Percentiles rank a stretch among this genome's conserved stretches.
Conservation (phyloP, 2,797 vertebrate genomes). For the Ptychadena robeensis region DNA sequence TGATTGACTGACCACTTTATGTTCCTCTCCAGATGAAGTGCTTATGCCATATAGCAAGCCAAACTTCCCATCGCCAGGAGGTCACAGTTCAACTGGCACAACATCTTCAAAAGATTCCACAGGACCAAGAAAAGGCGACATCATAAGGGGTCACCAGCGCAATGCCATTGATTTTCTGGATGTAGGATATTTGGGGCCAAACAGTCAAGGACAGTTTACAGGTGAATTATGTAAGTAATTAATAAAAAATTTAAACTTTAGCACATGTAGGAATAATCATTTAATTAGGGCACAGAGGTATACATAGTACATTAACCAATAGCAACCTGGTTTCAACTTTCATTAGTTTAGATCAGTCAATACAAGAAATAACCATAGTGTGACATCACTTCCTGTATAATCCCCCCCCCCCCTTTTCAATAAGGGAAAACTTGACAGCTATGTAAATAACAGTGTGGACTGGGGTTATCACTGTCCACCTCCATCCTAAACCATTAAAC, state of each 20-base stretch:
- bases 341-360: not conserved
- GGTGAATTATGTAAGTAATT: constrained; percentile 94
- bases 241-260: not conserved
- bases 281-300: not conserved
- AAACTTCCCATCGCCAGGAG: constrained; percentile 93
- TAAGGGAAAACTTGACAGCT: too few species aligned
- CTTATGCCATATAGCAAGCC: constrained; percentile 96
- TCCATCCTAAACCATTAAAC: too few species aligned
- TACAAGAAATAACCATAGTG: too few species aligned
- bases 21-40: constrained; percentile 84
- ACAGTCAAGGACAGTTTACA: constrained; percentile 91
- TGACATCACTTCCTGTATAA: too few species aligned
- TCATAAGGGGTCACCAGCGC: constrained; percentile 87
- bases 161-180: constrained; percentile 89
- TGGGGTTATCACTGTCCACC: too few species aligned
- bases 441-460: too few species aligned
- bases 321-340: too few species aligned
- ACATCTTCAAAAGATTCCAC: constrained; percentile 96
- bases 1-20: not conserved
- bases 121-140: constrained; percentile 91
- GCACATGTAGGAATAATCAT: not conserved
- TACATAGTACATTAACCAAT: not conserved
- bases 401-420: too few species aligned
- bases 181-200: constrained; percentile 88
- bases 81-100: constrained; percentile 96